Base-by-base conservation (phyloP, 2,797 vertebrate genomes). In the Poecilia picta region DNA sequence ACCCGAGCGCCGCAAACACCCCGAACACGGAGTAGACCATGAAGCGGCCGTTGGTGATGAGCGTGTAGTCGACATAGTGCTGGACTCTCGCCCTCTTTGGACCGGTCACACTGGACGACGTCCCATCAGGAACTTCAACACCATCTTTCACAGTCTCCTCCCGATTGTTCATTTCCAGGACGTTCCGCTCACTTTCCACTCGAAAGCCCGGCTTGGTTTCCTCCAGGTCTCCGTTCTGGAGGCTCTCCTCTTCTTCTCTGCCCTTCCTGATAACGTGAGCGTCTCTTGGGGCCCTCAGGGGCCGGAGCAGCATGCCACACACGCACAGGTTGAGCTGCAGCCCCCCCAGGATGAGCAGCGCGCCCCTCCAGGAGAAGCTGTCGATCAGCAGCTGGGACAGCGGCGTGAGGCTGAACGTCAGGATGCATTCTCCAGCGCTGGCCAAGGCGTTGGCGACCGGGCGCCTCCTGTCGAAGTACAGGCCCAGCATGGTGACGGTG, bases 381-480 rank as follows among this genome's bases (percentile, higher is more conserved):
- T 93, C 92, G 59, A 97, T 90, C 81, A 97, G 87, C 85, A 96
- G 93, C 89, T 98, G 96, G 88, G 96, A 95, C 70, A 97, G 86
- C 0, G 96, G 96, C 0, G 95, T 96, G 77, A 98, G 93, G 36
- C 95, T 89, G 71, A 97, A 97, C 2, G 96, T 97, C 28, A 96
- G 85, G 70, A 97, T 84, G 46, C 96, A 96, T 76, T 97, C 95
- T 8, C 96, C 96, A 0, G 96, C 89, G 25, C 96, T 94, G 8
- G 96, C 89, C 72, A 97, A 78, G 8, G 95, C 96, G 0, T 94
- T 96, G 39, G 97, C 96, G 85, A 96, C 18, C 0, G 96, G 96
- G 23, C 95, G 89, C 6, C 88, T 92, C 6, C 77, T 89, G 43
- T 95, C 93, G 89, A 97, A 97, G 90, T 95, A 94, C 68, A 87